Conservation (phyloP, 2,888 invertebrate species). For the Eupithecia subumbrata region DNA sequence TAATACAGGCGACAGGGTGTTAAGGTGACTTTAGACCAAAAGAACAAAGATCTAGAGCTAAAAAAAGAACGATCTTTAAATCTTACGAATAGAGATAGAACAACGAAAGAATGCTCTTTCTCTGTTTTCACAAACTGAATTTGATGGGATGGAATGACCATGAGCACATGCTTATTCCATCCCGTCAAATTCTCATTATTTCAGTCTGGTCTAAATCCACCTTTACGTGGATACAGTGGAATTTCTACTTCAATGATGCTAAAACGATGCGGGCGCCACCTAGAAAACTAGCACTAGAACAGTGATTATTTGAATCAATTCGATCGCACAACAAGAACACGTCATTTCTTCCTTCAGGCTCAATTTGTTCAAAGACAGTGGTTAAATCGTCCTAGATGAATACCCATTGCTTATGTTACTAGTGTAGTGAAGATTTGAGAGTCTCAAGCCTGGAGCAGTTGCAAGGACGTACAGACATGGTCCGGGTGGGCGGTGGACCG, state of each 20-base stretch:
- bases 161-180: too few species aligned
- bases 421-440: not conserved
- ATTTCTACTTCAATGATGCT: not conserved
- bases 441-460: constrained; percentile 33
- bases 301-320: not conserved
- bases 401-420: not conserved
- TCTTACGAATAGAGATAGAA: not conserved
- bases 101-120: not conserved
- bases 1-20: not conserved
- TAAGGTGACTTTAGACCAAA: not conserved
- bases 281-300: not conserved
- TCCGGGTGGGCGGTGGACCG: constrained; percentile 56
- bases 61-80: not conserved
- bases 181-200: too few species aligned
- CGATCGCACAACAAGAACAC: not conserved
- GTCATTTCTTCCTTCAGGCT: not conserved
- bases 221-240: not conserved
- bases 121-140: not conserved
- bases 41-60: not conserved
- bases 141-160: not conserved
- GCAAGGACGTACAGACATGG: constrained; percentile 73
- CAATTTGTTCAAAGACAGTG: not conserved
- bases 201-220: not conserved
- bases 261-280: not conserved
- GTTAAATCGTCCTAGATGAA: too few species aligned